Conservation (phyloP, 2,888 invertebrate genomes). For the Meteorus colon region DNA sequence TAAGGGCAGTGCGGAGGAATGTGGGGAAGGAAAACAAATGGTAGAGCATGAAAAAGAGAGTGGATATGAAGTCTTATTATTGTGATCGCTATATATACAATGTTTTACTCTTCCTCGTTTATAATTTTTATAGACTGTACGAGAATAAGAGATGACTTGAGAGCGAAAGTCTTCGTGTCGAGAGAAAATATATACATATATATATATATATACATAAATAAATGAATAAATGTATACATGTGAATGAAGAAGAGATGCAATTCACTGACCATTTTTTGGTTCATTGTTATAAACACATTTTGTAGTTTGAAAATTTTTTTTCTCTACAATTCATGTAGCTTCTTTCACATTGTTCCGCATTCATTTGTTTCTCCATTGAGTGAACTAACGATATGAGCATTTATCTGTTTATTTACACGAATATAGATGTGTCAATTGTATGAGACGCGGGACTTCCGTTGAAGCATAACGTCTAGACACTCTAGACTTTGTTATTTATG, state of each 20-base stretch:
- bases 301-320: neutral
- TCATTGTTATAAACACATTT: neutral
- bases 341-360: neutral
- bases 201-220: neutral
- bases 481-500: neutral
- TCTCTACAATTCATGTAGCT: neutral
- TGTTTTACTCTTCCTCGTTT: conserved; percentile 20
- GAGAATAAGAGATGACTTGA: conserved; percentile 3
- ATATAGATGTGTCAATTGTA: conserved; percentile 7
- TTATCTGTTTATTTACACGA: neutral
- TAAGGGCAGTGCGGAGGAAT: neutral
- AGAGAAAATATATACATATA: neutral
- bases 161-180: conserved; percentile 1
- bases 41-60: conserved; percentile 15
- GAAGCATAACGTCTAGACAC: conserved; percentile 6
- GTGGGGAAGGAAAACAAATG: conserved; percentile 12
- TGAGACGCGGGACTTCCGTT: conserved; percentile 3
- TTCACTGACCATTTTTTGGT: neutral
- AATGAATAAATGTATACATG: neutral
- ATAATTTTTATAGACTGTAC: conserved; percentile 5
- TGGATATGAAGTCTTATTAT: conserved; percentile 15
- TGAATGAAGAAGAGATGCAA: neutral
- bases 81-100: conserved; percentile 10
- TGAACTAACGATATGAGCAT: neutral
- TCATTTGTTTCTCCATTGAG: neutral